Evolutionary conservation across 2,888 invertebrate species (phyloP).

Genomic region (Yponomeuta malinellus): DNA sequence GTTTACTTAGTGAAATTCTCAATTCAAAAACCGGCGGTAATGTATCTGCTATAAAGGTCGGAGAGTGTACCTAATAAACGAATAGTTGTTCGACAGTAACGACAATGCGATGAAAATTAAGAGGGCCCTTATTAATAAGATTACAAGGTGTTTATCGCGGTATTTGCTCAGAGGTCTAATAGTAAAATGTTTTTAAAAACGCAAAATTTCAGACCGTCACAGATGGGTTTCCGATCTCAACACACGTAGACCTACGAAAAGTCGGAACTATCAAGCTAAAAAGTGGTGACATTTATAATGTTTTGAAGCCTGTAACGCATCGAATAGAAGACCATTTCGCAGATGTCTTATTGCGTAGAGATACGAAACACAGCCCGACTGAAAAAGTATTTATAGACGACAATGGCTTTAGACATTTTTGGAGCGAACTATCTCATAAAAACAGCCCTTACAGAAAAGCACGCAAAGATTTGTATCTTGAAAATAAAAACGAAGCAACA

Average conservation of each 20-base stretch:
- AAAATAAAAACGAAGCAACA: conserved; percentile 5
- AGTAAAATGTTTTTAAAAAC: neutral
- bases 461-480: neutral
- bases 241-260: conserved; percentile 50
- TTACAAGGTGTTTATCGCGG: neutral
- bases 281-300: conserved; percentile 41
- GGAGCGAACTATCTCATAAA: conserved; percentile 37
- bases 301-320: conserved; percentile 45
- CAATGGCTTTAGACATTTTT: conserved; percentile 51
- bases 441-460: conserved; percentile 32
- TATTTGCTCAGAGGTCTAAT: neutral
- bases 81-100: no score
- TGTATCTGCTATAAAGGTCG: no score
- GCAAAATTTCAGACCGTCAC: conserved; percentile 19
- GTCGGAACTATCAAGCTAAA: conserved; percentile 36
- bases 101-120: no score
- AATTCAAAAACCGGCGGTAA: no score
- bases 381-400: conserved; percentile 42
- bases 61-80: no score
- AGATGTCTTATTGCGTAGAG: conserved; percentile 35
- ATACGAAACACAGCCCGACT: conserved; percentile 24
- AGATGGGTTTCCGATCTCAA: conserved; percentile 27
- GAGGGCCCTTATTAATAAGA: no score
- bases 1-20: no score
- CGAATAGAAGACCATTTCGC: conserved; percentile 43